Evolutionary conservation across 2,113 vertebrate genomes (phyloP).

Genomic region (Engraulis encrasicolus): DNA sequence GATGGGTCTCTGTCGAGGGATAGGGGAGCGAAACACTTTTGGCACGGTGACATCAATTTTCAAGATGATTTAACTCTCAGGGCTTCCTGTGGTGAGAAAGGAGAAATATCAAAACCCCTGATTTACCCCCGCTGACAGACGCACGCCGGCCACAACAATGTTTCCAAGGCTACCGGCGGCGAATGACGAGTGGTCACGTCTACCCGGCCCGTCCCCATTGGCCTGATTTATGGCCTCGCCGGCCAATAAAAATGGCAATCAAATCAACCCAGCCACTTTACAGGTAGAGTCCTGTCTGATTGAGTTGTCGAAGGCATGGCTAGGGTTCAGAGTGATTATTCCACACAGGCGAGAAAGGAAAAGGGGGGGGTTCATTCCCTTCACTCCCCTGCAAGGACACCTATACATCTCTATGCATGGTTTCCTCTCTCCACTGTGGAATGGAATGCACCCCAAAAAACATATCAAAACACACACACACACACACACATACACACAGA

Average conservation of each 20-base stretch:
- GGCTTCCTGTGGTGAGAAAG: slow-evolving; percentile 69
- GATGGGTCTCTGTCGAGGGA: slow-evolving; percentile 78
- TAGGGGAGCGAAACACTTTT: slow-evolving; percentile 80
- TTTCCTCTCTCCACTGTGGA: slow-evolving; percentile 94
- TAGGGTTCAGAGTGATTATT: slow-evolving; percentile 84
- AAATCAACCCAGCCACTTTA: slow-evolving; percentile 86
- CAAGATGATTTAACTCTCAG: slow-evolving; percentile 82
- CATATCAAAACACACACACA: slow-evolving; percentile 73
- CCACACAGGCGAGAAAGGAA: slow-evolving; percentile 71
- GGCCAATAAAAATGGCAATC: slow-evolving; percentile 87
- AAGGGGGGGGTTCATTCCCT: slow-evolving; percentile 77
- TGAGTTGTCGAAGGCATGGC: slow-evolving; percentile 85
- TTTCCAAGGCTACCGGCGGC: slow-evolving; percentile 83
- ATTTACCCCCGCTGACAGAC: slow-evolving; percentile 81
- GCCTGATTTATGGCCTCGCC: slow-evolving; percentile 81
- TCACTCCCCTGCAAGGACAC: slow-evolving; percentile 85
- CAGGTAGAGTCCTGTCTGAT: slow-evolving; percentile 84
- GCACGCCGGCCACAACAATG: slow-evolving; percentile 79
- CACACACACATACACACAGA: neutral
- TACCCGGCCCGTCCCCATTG: slow-evolving; percentile 79
- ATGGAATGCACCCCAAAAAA: slow-evolving; percentile 98
- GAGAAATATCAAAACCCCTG: slow-evolving; percentile 79
- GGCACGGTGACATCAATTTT: slow-evolving; percentile 81
- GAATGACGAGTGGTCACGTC: slow-evolving; percentile 83
- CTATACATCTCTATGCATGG: slow-evolving; percentile 90